These are phyloP conservation scores for Pachydiplax longipennis DNA, from an alignment of 2,888 invertebrate species.

Conservation along the genomic window DNA sequence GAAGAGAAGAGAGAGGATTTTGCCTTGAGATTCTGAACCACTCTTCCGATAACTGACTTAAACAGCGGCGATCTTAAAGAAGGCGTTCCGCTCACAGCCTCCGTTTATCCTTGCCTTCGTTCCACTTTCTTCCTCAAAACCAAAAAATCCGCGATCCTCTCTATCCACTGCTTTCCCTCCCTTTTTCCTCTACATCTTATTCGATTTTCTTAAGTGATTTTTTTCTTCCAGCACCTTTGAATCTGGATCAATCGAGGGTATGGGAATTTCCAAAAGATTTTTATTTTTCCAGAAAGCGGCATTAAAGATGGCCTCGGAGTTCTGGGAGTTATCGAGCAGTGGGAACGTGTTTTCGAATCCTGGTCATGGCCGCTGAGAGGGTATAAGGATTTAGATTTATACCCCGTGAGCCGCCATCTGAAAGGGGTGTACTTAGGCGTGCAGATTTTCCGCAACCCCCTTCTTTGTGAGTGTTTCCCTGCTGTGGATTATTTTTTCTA, in stretches of 20 bases:
- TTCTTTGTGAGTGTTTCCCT: too few relatives aligned
- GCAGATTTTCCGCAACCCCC: too few relatives aligned
- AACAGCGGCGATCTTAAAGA: not conserved
- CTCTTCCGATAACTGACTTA: not conserved
- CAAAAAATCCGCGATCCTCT: not conserved
- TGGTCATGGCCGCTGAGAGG: too few relatives aligned
- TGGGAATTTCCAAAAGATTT: not conserved
- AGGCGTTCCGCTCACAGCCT: not conserved
- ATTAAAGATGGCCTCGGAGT: too few relatives aligned
- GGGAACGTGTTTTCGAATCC: too few relatives aligned
- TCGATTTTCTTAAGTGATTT: not conserved
- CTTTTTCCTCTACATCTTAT: not conserved
- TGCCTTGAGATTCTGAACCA: slow-evolving; percentile 4
- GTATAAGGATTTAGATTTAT: too few relatives aligned
- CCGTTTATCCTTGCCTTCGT: slow-evolving; percentile 11
- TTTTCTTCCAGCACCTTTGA: not conserved
- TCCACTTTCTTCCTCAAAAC: slow-evolving; percentile 27
- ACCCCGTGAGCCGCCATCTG: too few relatives aligned
- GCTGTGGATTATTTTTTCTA: too few relatives aligned
- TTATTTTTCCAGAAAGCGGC: not conserved
- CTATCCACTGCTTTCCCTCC: not conserved
- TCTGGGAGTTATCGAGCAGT: too few relatives aligned
- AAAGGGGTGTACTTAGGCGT: too few relatives aligned
- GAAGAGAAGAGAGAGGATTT: not conserved
- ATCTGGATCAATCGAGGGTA: not conserved